phyloP scores from a whole-genome alignment of 2,797 vertebrate genomes.

The Glossophaga mutica region DNA sequence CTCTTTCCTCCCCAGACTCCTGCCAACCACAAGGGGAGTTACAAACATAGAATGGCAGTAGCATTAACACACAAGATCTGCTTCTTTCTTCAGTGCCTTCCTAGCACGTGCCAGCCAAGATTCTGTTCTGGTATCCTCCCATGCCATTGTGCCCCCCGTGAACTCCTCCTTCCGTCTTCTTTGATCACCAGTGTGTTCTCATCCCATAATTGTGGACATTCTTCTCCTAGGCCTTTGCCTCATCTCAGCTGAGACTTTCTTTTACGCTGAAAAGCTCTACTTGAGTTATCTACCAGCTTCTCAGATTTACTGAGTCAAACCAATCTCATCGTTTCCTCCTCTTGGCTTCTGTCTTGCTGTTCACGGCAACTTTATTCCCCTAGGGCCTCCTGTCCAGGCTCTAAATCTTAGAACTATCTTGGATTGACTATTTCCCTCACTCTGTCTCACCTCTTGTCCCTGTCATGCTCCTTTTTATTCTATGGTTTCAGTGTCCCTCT shows the following conservation, averaged over 20 bases:
- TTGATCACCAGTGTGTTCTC: background rate
- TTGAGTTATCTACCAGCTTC: background rate
- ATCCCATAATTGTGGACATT: background rate
- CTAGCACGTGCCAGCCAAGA: background rate
- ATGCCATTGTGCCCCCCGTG: background rate
- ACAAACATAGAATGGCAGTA: background rate
- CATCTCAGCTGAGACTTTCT: background rate
- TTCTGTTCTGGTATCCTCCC: background rate
- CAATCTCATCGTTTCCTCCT: background rate
- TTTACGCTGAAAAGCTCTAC: background rate
- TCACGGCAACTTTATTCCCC: background rate
- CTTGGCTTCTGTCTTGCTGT: background rate
- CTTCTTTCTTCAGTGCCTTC: background rate
- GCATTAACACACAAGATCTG: accelerated
- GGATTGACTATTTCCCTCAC: background rate
- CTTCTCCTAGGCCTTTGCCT: background rate
- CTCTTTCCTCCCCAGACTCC: background rate
- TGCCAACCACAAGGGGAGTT: background rate
- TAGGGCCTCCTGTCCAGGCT: background rate
- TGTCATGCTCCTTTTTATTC: background rate
- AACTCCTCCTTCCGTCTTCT: background rate
- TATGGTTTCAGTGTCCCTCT: background rate
- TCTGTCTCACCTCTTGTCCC: background rate
- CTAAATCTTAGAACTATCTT: background rate
- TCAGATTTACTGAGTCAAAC: background rate